Evolutionary conservation across 2,113 vertebrate species (phyloP).

Genomic region (Channa argus): DNA sequence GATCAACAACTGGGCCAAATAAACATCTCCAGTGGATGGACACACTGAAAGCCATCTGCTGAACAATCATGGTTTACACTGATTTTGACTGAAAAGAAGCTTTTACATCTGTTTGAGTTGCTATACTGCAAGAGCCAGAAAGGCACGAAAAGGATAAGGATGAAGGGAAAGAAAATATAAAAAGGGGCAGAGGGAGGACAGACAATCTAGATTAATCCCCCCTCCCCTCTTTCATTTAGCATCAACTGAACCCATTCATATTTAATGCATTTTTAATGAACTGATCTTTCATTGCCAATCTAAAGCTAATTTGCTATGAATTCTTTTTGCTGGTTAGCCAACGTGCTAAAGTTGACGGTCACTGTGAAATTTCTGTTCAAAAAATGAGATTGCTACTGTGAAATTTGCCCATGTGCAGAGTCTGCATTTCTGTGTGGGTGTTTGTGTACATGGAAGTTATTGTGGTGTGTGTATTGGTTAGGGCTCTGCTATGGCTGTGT

Average conservation of each 20-base stretch:
- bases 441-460: constrained; percentile 26
- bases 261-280: constrained; percentile 81
- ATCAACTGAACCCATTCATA: constrained; percentile 73
- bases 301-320: constrained; percentile 71
- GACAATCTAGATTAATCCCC: constrained; percentile 50
- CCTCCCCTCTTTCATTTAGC: constrained; percentile 67
- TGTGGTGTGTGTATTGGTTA: constrained; percentile 30
- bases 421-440: constrained; percentile 6
- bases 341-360: constrained; percentile 42
- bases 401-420: constrained; percentile 22
- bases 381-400: constrained; percentile 10
- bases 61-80: not conserved
- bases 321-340: constrained; percentile 60
- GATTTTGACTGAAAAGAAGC: constrained; percentile 14
- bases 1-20: constrained; percentile 12
- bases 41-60: constrained; percentile 7
- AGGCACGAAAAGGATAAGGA: not conserved
- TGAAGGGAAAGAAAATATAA: constrained; percentile 1
- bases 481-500: constrained; percentile 34
- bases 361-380: constrained; percentile 8
- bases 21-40: not conserved
- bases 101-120: constrained; percentile 18
- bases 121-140: not conserved
- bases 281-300: constrained; percentile 78
- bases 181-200: constrained; percentile 14